phyloP scores from a whole-genome alignment of 2,888 invertebrate genomes.

The Brenthis ino region DNA sequence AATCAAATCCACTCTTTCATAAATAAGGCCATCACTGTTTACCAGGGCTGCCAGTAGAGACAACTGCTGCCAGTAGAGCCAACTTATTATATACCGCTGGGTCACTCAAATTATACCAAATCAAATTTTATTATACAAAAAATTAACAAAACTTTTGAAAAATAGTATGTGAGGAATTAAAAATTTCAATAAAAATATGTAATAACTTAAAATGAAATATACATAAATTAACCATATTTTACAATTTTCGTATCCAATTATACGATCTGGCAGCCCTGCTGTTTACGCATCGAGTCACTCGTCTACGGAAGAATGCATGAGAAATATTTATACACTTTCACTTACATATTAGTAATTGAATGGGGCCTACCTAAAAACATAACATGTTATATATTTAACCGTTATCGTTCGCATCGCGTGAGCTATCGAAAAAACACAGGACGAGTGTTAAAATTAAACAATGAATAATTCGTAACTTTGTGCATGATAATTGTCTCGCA shows the following conservation, averaged over 20 bases:
- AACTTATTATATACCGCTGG: too few species aligned
- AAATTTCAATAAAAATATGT: too few species aligned
- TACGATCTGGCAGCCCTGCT: too few species aligned
- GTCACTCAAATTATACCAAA: too few species aligned
- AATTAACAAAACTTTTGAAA: too few species aligned
- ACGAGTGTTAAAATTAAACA: constrained; percentile 56
- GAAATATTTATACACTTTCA: constrained; percentile 76
- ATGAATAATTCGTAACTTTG: constrained; percentile 71
- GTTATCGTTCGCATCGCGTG: constrained; percentile 74
- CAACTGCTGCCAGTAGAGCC: too few species aligned
- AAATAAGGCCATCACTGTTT: constrained; percentile 70
- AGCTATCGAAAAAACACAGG: constrained; percentile 51
- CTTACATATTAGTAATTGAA: constrained; percentile 77
- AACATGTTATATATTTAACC: constrained; percentile 49
- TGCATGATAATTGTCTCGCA: constrained; percentile 71
- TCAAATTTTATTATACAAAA: too few species aligned
- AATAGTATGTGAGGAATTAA: too few species aligned
- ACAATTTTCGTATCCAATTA: too few species aligned
- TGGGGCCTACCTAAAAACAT: constrained; percentile 75
- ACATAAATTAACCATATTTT: too few species aligned
- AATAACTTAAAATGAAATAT: too few species aligned
- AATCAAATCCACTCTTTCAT: constrained; percentile 49
- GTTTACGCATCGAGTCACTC: constrained; percentile 53
- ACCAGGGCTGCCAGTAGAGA: too few species aligned
- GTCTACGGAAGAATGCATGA: constrained; percentile 68